Percentiles rank a stretch among this genome's conserved stretches.
phyloP scores from a whole-genome alignment of 2,113 vertebrate genomes.

The Oreochromis niloticus region DNA sequence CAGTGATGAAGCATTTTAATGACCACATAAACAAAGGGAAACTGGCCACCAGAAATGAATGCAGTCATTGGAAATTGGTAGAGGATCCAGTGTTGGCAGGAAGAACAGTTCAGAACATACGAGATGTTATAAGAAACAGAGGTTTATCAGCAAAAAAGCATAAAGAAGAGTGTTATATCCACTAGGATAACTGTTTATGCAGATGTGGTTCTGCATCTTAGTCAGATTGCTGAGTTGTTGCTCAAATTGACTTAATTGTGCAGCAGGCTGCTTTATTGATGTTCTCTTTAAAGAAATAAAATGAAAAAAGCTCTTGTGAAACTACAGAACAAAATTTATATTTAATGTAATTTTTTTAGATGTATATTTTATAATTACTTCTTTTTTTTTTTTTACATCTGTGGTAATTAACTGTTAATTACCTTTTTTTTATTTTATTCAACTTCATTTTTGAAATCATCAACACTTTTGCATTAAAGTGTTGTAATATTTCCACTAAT shows the following conservation, averaged over 20 bases:
- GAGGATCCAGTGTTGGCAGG: neutral
- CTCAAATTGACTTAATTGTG: neutral
- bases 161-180: rapidly evolving
- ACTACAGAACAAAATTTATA: neutral
- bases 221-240: neutral
- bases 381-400: neutral
- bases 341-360: neutral
- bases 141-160: neutral
- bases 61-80: neutral
- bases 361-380: rapidly evolving
- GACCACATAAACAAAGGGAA: neutral
- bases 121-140: neutral
- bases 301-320: rapidly evolving
- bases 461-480: neutral
- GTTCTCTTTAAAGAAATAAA: neutral
- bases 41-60: neutral
- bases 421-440: neutral
- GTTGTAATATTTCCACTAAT: too few relatives aligned
- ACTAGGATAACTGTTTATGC: rapidly evolving
- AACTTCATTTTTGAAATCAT: neutral
- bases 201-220: neutral
- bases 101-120: neutral
- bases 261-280: neutral
- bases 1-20: neutral
- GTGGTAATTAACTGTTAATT: neutral